Evolutionary conservation across 2,113 vertebrate species (phyloP), one percentile per base, ranked within the genome.

Genomic region (Grammomys dolichurus): DNA sequence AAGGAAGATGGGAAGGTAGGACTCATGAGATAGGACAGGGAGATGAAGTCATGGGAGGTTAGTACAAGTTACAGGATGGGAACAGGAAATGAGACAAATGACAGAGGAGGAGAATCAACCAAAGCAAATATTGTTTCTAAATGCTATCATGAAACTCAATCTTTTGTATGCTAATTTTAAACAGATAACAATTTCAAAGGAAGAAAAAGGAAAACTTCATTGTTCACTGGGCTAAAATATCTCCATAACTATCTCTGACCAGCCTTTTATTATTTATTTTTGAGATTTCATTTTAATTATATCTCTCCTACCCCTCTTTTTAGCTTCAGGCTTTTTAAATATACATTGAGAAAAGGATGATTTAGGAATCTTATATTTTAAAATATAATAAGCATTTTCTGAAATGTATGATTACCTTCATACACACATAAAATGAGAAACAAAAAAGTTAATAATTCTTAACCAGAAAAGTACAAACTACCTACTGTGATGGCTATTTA

Each of bases 391-490:
- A 86, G 76, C 70, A 54, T 65, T 63, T 86, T 84, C 87, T 87
- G 56, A 96, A 60, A 92, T 4, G 36, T 93, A 56, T 56, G 48
- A 51, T 84, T 87, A 63, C 16, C 24, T 95, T 94, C 14, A 48
- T 60, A 73, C 86, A 13, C 28, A 93, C 7, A 91, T 33, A 46
- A 93, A 85, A 63, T 22, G 82, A 58, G 19, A 81, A 81, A 76
- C 26, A 63, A 78, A 36, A 91, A 92, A 36, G 63, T 40, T 73
- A 77, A 75, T 95, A 19, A 65, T 93, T 26, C 12, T 94, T 77
- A 95, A 75, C n/a, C 40, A 95, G 24, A 81, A 48, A 89, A 58
- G 31, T 7, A 87, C 51, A 76, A 77, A 75, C 84, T 92, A 78
- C 36, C 58, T 86, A 43, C 46, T 56, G 7, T 72, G 46, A 85